Base-by-base conservation (phyloP, 2,888 invertebrate species). In the Carpatolechia fugitivella region DNA sequence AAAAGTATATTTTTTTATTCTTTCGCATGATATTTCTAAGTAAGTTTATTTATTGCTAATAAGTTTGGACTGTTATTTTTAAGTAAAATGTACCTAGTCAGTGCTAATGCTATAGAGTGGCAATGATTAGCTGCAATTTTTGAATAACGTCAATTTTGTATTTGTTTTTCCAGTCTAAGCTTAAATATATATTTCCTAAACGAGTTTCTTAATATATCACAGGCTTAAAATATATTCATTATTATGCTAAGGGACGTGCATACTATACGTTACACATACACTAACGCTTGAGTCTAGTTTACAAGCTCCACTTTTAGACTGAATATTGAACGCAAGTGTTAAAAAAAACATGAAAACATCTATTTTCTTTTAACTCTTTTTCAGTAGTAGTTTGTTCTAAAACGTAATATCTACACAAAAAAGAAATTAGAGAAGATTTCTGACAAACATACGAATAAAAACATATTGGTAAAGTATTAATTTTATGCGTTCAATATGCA, bases 191-290 rank as follows among this genome's bases (percentile, higher is more conserved):
- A 73, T 69, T 75, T 72, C 72, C 82, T 87, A 87, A 84, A 85
- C 78, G 71, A 82, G 76, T 80, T 80, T 82, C 82, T 84, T 86
- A 72, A 85, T 80, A 84, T 89, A 90, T 90, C 90, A 90, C 90
- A 90, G 89, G 88, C 89, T 89, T 89, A 89, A 87, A 87, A 80
- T 81, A 89, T 86, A 87, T 74, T 77, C 74, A 76, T 85, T 87
- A 76, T 84, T 87, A 87, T 69, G 66, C 75, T 82, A 77, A 85
- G 80, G 89, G 90, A 90, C 89, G 89, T 88, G 89, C 86, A 85
- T 87, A 79, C 82, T 83, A 86, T 87, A 85, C 80, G 78, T 87
- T 50, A 86, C 82, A 82, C 82, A 80, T 83, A 85, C 63, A 68
- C 18, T 78, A 78, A 78, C 81, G 20, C n/a, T 44, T n/a, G 20